Percentiles rank a stretch among this genome's conserved stretches.
Conservation (phyloP, 2,888 invertebrate species). For the Drosophila engyochracea region DNA sequence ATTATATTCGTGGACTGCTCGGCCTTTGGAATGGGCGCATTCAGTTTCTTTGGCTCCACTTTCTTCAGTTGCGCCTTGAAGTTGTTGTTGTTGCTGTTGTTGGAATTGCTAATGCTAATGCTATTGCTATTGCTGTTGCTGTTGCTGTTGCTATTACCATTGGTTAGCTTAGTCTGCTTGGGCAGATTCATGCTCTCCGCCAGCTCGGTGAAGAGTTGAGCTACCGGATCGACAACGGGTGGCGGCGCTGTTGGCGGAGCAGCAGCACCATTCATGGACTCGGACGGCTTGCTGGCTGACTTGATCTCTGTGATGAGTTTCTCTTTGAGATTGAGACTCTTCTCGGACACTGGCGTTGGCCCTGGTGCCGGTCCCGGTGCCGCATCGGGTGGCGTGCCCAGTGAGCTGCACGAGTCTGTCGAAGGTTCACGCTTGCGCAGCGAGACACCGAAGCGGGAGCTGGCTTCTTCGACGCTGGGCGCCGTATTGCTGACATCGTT, state of each 20-base stretch:
- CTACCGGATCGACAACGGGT: constrained; percentile 89
- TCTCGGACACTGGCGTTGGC: constrained; percentile 32
- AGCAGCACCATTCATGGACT: constrained; percentile 86
- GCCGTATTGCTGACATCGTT: constrained; percentile 88
- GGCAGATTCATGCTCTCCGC: constrained; percentile 92
- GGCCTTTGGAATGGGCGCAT: constrained; percentile 86
- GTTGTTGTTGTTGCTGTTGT: constrained; percentile 72
- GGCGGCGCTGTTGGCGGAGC: constrained; percentile 84
- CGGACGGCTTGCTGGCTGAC: constrained; percentile 85
- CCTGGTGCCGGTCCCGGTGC: constrained; percentile 15
- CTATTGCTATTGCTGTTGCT: constrained; percentile 68
- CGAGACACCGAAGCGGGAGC: constrained; percentile 90
- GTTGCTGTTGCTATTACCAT: constrained; percentile 72
- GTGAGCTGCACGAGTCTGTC: constrained; percentile 87
- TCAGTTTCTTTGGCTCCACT: constrained; percentile 89
- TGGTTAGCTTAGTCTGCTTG: constrained; percentile 79
- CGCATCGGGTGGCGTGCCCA: constrained; percentile 86
- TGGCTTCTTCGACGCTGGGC: constrained; percentile 90
- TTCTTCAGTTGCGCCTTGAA: constrained; percentile 91
- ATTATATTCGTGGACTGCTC: constrained; percentile 88
- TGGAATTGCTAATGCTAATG: constrained; percentile 19
- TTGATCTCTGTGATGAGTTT: constrained; percentile 94
- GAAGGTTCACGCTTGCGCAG: constrained; percentile 89
- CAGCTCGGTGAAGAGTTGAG: constrained; percentile 93
- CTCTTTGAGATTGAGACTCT: constrained; percentile 88